Conservation (phyloP, 2,113 vertebrate species). For the Chloropsis cyanopogon region DNA sequence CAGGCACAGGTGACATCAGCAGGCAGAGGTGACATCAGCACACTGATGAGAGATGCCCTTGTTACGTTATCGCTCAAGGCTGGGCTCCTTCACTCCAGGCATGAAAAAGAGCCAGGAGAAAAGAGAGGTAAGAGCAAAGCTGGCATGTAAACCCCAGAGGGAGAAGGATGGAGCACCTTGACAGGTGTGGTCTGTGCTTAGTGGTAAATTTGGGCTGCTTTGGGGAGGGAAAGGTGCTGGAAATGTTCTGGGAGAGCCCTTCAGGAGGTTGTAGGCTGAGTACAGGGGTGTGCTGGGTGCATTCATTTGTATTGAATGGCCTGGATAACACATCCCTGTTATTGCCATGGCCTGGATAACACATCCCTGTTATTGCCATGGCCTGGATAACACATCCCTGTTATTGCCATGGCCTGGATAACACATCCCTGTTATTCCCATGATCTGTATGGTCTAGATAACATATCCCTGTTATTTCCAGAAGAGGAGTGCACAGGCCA, state of each 20-base stretch:
- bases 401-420: not conserved
- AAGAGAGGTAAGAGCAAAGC: not conserved
- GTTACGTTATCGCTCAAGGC: accelerated
- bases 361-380: no score
- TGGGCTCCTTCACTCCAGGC: not conserved
- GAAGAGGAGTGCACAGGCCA: not conserved
- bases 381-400: not conserved
- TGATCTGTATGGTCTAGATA: no score
- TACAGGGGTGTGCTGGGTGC: not conserved
- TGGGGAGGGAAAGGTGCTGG: not conserved
- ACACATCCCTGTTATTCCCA: not conserved
- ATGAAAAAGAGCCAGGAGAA: not conserved
- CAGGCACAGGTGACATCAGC: not conserved
- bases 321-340: not conserved
- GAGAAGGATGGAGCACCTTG: not conserved
- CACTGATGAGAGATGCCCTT: not conserved
- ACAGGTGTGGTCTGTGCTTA: not conserved
- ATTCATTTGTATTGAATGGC: accelerated
- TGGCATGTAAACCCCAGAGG: not conserved
- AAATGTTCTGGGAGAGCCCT: not conserved
- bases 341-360: not conserved
- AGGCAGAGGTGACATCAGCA: not conserved
- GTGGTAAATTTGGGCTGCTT: not conserved
- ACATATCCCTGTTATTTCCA: not conserved
- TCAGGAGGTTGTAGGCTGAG: not conserved